These are phyloP conservation scores for Hydropsyche tenuis DNA, from an alignment of 1,140 invertebrate species.

Conservation along the genomic window DNA sequence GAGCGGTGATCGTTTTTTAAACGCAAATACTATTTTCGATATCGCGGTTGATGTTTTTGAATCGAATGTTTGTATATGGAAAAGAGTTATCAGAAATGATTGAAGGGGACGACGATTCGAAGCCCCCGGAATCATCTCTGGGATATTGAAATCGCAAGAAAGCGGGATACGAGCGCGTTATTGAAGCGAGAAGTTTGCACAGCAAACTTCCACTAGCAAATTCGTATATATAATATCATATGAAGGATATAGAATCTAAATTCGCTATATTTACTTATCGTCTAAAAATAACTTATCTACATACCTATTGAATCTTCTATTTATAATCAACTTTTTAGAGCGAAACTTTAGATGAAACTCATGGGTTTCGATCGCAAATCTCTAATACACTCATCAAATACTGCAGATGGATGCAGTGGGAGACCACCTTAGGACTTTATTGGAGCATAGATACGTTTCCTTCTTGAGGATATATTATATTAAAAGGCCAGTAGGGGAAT, in stretches of 20 bases:
- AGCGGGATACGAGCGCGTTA: constrained; percentile 4
- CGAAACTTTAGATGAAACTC: too few species aligned
- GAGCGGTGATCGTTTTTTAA: neutral
- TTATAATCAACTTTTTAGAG: too few species aligned
- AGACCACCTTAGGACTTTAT: too few species aligned
- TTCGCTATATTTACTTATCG: too few species aligned
- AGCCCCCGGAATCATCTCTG: constrained; percentile 11
- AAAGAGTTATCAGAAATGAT: constrained; percentile 20
- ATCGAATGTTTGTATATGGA: constrained; percentile 24
- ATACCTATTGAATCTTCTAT: too few species aligned
- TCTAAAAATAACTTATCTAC: too few species aligned
- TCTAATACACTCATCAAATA: too few species aligned
- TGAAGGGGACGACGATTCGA: constrained; percentile 9
- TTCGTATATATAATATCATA: too few species aligned
- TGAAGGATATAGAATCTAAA: too few species aligned
- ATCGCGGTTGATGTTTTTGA: neutral
- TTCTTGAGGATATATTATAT: neutral
- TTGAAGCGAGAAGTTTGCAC: constrained; percentile 23
- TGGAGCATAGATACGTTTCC: neutral
- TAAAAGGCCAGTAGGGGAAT: neutral
- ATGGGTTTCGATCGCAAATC: too few species aligned
- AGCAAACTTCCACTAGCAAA: neutral
- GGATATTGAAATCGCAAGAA: constrained; percentile 24
- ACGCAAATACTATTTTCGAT: neutral
- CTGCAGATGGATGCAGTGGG: too few species aligned